Conservation (phyloP, 2,888 invertebrate genomes). For the Mythimna loreyi region DNA sequence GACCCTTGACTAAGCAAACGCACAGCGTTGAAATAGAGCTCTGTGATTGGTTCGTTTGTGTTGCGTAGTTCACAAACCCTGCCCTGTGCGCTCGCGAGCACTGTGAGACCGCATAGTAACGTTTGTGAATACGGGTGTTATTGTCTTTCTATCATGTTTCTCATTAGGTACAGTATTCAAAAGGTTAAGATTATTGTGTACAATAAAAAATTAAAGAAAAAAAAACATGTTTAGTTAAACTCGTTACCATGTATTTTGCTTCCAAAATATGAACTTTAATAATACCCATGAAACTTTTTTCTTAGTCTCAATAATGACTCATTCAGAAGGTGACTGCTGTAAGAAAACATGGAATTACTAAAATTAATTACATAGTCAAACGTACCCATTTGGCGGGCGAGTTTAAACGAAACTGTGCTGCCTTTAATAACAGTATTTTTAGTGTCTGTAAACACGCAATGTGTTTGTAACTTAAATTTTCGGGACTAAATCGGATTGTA, state of each 20-base stretch:
- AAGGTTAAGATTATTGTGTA: too few relatives aligned
- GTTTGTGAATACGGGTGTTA: too few relatives aligned
- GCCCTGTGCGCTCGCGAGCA: too few relatives aligned
- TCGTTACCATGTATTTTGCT: background rate
- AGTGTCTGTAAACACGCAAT: slow-evolving; percentile 69
- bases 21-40: too few relatives aligned
- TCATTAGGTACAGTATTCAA: too few relatives aligned
- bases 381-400: slow-evolving; percentile 71
- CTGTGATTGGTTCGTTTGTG: too few relatives aligned
- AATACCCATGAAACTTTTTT: background rate
- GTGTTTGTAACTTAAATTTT: slow-evolving; percentile 63
- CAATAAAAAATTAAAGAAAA: too few relatives aligned
- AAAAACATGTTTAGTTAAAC: background rate
- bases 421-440: slow-evolving; percentile 67
- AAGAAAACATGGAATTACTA: slow-evolving; percentile 66
- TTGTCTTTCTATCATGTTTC: too few relatives aligned
- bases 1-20: too few relatives aligned
- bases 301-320: slow-evolving; percentile 47
- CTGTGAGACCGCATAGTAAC: too few relatives aligned
- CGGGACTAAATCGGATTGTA: slow-evolving; percentile 13
- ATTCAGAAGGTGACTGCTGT: slow-evolving; percentile 45
- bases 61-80: too few relatives aligned
- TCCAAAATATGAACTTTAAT: slow-evolving; percentile 12
- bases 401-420: slow-evolving; percentile 69
- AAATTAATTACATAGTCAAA: slow-evolving; percentile 71